Evolutionary conservation across 2,113 vertebrate genomes (phyloP).

Genomic region (Hyla sarda): DNA sequence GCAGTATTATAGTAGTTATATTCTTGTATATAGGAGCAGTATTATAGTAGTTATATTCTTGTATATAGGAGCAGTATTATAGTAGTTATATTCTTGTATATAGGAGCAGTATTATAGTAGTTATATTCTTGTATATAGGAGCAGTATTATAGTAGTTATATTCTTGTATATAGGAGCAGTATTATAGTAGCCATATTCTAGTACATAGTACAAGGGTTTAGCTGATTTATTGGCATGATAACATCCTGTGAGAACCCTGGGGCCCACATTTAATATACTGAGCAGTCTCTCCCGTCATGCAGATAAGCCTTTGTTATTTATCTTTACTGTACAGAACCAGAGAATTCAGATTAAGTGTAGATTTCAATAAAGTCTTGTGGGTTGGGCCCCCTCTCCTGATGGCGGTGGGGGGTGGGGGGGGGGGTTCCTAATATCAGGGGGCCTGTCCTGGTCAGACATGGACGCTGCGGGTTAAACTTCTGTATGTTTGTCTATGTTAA

Average conservation of each 20-base stretch:
- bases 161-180: not conserved
- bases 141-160: not conserved
- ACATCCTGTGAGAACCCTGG: not conserved
- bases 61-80: not conserved
- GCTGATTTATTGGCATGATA: not conserved
- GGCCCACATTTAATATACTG: constrained; percentile 16
- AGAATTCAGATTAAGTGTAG: constrained; percentile 26
- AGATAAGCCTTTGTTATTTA: constrained; percentile 29
- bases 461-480: constrained; percentile 40
- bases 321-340: constrained; percentile 25
- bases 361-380: constrained; percentile 15
- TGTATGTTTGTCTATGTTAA: constrained; percentile 39
- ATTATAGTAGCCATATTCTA: not conserved
- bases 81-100: constrained; percentile 3
- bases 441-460: not conserved
- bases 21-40: not conserved
- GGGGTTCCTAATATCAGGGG: not conserved
- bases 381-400: not conserved
- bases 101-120: constrained; percentile 17
- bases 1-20: too few species aligned
- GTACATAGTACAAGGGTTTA: not conserved
- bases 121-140: constrained; percentile 1
- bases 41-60: not conserved
- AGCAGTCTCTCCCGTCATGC: not conserved
- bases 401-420: not conserved